Base-by-base conservation (phyloP, 2,797 vertebrate genomes). In the Rousettus madagascariensis region DNA sequence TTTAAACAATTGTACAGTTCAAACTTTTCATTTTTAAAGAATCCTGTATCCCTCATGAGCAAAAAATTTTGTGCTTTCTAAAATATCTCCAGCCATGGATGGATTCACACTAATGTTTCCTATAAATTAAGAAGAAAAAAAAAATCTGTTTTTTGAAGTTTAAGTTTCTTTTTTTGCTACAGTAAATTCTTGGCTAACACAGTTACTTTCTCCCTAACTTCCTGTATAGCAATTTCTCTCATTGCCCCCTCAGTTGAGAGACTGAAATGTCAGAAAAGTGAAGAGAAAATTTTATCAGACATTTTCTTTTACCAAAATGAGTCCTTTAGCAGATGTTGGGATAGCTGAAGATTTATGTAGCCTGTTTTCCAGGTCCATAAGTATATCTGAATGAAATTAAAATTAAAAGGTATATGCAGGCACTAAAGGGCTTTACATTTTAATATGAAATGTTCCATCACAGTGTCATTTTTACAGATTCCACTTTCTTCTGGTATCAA, bases 11-110 rank as follows among this genome's bases (percentile, higher is more conserved):
- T 75, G 12, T 20, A 80, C 43, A 51, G 22, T 17, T 33, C 8
- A 33, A 24, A 46, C 83, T 90, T 90, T 93, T 61, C 36, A 86
- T 59, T 69, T 83, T 86, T 53, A 84, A 89, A 82, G n/a, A 85
- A 57, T 49, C 10, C 24, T 26, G 28, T 61, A 30, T 41, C 24
- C n/a, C 49, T 84, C 24, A 71, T 38, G 55, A 88, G 22, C 26
- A 93, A 59, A 91, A 28, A 36, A 5, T 88, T 69, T 46, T 77
- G 10, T 86, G 51, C 59, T 83, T 92, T 72, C 69, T 85, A 92
- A 83, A 83, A 86, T 22, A 2, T 82, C 53, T 79, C 6, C 28
- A 80, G 51, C 12, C 41, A 87, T 61, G 15, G 10, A 87, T 61
- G 15, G 8, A 94, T 43, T 83, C 19, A 59, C 13, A 51, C 5